Conservation (phyloP, 2,113 vertebrate genomes). For the Trinectes maculatus region DNA sequence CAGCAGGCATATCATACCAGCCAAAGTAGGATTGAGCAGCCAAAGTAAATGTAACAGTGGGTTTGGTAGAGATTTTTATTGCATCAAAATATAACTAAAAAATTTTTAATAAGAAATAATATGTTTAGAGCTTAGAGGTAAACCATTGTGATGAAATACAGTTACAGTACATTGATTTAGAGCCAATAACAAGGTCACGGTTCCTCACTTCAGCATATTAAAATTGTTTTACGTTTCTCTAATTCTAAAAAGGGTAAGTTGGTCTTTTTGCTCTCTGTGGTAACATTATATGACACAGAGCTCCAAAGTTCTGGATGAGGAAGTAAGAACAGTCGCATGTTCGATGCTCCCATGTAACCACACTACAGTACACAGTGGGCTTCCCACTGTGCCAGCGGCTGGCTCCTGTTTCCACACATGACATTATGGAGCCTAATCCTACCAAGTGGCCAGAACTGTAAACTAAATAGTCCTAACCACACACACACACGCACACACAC, state of each 20-base stretch:
- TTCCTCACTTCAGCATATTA: too few species aligned
- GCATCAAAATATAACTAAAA: too few species aligned
- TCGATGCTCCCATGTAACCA: constrained; percentile 55
- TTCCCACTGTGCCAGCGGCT: constrained; percentile 70
- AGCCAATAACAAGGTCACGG: background rate
- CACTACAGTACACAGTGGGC: constrained; percentile 64
- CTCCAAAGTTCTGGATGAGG: constrained; percentile 43
- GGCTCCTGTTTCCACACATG: constrained; percentile 76
- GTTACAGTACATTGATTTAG: background rate
- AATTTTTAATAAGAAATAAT: too few species aligned
- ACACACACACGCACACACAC: constrained; percentile 31
- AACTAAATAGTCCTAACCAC: constrained; percentile 71
- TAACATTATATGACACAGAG: background rate
- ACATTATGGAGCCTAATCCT: constrained; percentile 71
- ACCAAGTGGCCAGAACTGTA: constrained; percentile 71
- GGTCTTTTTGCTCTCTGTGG: constrained; percentile 9
- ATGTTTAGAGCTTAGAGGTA: too few species aligned
- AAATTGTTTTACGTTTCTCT: too few species aligned
- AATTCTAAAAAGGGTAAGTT: too few species aligned
- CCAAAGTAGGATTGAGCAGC: too few species aligned
- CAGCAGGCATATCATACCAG: too few species aligned
- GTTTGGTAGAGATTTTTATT: too few species aligned
- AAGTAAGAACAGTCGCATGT: constrained; percentile 44
- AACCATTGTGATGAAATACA: background rate
- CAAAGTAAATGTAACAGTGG: too few species aligned